Evolutionary conservation across 35 echinoderm and acorn worm species (phyloP), one percentile per base, ranked within the genome.

Genomic region (Heliocidaris erythrogramma): DNA sequence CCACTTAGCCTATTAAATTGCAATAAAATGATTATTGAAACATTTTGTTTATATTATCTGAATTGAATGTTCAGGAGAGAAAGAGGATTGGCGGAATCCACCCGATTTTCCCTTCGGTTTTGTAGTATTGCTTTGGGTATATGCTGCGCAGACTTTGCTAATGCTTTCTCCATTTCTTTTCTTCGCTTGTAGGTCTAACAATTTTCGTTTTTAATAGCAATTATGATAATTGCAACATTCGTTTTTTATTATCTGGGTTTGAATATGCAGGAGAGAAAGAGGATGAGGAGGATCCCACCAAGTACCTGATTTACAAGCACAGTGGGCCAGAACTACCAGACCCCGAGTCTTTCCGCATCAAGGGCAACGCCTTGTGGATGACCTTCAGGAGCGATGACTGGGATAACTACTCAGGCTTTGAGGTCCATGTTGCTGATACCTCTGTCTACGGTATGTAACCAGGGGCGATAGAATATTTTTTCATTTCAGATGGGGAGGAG

Each of bases 301-400:
- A 48, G 2, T 93, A 94, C 5, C 95, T 99, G 48, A 92, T 99
- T 42, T 99, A 95, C 85, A 97, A 94, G 30, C 98, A 97, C 94
- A 99, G 96, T 89, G 98, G 98, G 2, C 59, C 50, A 5, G 92
- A 94, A 30, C 35, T 90, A 10, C 98, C 98, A 10, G 59, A 93
- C 2, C 96, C 94, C 4, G 93, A 61, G 13, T 60, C 94, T 13
- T 99, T 97, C 47, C 94, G 95, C 35, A 92, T 94, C 30, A 92
- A 85, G 17, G 56, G 92, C 24, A 94, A 94, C 32, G 30, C 32
- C 17, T 31, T 90, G 10, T 95, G 96, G 94, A 69, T 94, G 13
- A 49, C 94, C 0, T 97, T 95, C 84, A 95, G 48, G 59, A 78
- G 85, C 16, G 94, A 95, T 71, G 96, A 95, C 78, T 95, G 96